Evolutionary conservation across 2,888 invertebrate genomes (phyloP).

Genomic region (Sisyra nigra): DNA sequence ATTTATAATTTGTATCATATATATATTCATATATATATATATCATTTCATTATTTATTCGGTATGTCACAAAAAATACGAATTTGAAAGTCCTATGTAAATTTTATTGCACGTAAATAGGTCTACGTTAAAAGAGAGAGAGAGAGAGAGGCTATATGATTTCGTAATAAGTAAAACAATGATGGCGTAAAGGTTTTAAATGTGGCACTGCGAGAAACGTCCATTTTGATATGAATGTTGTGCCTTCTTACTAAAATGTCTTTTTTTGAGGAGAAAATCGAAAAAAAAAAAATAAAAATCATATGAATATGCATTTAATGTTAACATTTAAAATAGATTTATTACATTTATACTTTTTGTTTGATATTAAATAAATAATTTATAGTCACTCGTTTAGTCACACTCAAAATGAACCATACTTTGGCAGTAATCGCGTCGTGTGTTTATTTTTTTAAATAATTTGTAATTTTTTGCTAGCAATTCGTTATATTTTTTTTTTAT

Average conservation of each 20-base stretch:
- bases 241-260: slow-evolving; percentile 7
- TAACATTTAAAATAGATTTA: background rate
- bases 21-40: too few relatives aligned
- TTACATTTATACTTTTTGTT: slow-evolving; percentile 1
- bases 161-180: background rate
- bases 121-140: too few relatives aligned
- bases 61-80: too few relatives aligned
- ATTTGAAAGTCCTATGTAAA: too few relatives aligned
- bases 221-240: slow-evolving; percentile 10
- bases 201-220: slow-evolving; percentile 7
- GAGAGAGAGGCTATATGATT: background rate
- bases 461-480: background rate
- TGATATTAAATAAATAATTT: slow-evolving; percentile 2
- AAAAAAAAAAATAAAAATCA: too few relatives aligned
- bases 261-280: slow-evolving; percentile 5
- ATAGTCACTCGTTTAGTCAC: slow-evolving; percentile 3
- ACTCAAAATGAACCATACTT: slow-evolving; percentile 7
- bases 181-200: background rate
- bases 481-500: too few relatives aligned
- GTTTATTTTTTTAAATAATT: background rate
- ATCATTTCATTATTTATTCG: too few relatives aligned
- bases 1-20: too few relatives aligned
- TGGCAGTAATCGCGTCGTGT: slow-evolving; percentile 8
- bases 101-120: slow-evolving; percentile 1
- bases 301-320: too few relatives aligned